Conservation (phyloP, 2,888 invertebrate genomes). For the Norana najaformis region DNA sequence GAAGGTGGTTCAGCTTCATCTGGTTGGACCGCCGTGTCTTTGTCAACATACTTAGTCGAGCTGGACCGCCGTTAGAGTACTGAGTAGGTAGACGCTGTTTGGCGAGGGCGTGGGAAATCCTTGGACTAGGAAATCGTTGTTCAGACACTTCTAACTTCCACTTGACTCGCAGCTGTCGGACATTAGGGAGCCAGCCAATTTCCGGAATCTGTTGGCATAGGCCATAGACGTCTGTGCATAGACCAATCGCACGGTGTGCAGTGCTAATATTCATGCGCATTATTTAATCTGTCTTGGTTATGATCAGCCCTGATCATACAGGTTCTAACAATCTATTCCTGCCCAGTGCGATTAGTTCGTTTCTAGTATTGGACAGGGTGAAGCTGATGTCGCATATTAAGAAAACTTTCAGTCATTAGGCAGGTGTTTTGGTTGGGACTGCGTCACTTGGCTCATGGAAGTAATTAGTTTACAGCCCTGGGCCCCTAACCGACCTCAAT, state of each 20-base stretch:
- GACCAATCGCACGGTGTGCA: neutral
- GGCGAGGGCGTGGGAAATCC: neutral
- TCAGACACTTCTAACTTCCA: neutral
- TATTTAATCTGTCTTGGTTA: neutral
- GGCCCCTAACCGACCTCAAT: neutral
- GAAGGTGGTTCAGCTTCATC: neutral
- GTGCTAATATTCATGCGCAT: neutral
- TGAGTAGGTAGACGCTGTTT: neutral
- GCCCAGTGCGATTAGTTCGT: too few relatives aligned
- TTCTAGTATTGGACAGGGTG: too few relatives aligned
- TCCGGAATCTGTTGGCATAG: neutral
- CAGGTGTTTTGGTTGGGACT: neutral
- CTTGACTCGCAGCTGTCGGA: neutral
- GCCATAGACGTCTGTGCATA: too few relatives aligned
- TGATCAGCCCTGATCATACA: neutral
- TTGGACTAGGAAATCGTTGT: neutral
- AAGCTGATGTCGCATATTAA: too few relatives aligned
- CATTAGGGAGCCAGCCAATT: neutral
- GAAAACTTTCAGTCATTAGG: too few relatives aligned
- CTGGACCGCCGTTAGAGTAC: neutral
- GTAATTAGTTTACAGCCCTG: neutral
- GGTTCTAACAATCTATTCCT: neutral
- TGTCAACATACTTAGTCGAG: slow-evolving; percentile 3
- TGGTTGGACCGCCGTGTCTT: neutral
- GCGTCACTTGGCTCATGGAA: neutral